These are phyloP conservation scores for Subanguina moxae DNA, from an alignment of 1,140 invertebrate genomes.

Conservation along the genomic window DNA sequence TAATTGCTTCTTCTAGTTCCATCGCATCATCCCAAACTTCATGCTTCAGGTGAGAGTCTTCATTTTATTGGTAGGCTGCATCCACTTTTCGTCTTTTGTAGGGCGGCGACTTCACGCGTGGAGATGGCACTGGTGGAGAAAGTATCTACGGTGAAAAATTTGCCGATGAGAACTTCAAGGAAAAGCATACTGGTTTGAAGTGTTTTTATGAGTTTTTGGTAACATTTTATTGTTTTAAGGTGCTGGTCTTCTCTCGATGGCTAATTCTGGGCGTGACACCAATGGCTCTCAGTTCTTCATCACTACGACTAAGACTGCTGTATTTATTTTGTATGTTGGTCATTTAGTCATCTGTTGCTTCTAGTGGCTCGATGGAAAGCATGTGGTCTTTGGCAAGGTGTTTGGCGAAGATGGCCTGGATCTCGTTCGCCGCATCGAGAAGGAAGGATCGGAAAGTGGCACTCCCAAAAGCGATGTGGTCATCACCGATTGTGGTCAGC, in stretches of 20 bases:
- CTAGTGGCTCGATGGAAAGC: conserved; percentile 78
- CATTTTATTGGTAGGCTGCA: not conserved
- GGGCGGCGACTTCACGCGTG: conserved; percentile 65
- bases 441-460: conserved; percentile 25
- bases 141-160: conserved; percentile 93
- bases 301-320: conserved; percentile 11
- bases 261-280: conserved; percentile 67
- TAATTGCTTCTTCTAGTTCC: conserved; percentile 50
- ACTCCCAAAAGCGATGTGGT: conserved; percentile 30
- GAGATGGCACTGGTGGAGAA: conserved; percentile 94
- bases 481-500: conserved; percentile 46
- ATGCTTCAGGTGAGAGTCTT: conserved; percentile 75
- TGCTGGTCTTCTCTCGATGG: conserved; percentile 82
- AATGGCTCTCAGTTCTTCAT: conserved; percentile 72
- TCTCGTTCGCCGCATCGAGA: not conserved
- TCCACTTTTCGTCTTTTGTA: too few relatives aligned
- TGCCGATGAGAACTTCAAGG: conserved; percentile 89
- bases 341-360: conserved; percentile 70
- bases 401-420: conserved; percentile 7
- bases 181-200: conserved; percentile 74
- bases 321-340: conserved; percentile 65
- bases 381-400: conserved; percentile 89
- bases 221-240: conserved; percentile 53
- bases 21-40: conserved; percentile 91
- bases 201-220: conserved; percentile 42